Conservation (phyloP, 2,888 invertebrate species). For the Clanis bilineata region DNA sequence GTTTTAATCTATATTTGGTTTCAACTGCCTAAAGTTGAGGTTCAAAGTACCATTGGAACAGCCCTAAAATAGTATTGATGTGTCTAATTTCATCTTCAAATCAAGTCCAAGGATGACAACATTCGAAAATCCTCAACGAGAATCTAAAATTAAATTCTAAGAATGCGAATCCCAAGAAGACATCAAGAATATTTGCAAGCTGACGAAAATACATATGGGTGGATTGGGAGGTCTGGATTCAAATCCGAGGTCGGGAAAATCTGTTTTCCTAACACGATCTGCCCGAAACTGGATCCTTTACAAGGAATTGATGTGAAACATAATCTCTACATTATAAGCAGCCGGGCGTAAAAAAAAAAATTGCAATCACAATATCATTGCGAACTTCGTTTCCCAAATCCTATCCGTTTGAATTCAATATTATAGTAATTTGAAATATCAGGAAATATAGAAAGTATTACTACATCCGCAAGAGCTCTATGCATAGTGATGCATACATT, state of each 20-base stretch:
- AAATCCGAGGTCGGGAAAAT: too few relatives aligned
- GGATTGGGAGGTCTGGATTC: too few relatives aligned
- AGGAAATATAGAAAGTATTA: constrained; percentile 6
- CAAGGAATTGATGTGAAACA: too few relatives aligned
- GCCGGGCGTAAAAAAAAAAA: too few relatives aligned
- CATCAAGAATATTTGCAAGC: too few relatives aligned
- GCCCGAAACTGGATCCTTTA: too few relatives aligned
- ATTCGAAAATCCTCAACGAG: too few relatives aligned
- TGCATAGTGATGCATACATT: neutral
- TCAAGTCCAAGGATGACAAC: neutral
- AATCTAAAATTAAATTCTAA: too few relatives aligned
- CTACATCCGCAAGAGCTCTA: neutral
- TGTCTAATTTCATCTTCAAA: neutral
- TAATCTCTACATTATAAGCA: too few relatives aligned
- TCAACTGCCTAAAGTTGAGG: neutral
- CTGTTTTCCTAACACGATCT: too few relatives aligned
- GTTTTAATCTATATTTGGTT: neutral
- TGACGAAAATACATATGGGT: too few relatives aligned
- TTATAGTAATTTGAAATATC: neutral
- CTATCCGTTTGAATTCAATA: neutral
- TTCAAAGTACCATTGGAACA: neutral
- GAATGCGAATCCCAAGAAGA: too few relatives aligned
- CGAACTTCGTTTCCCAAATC: neutral
- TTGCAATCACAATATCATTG: neutral
- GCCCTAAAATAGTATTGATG: neutral